Conservation (phyloP, 2,113 vertebrate genomes). For the Typhlomys cinereus region DNA sequence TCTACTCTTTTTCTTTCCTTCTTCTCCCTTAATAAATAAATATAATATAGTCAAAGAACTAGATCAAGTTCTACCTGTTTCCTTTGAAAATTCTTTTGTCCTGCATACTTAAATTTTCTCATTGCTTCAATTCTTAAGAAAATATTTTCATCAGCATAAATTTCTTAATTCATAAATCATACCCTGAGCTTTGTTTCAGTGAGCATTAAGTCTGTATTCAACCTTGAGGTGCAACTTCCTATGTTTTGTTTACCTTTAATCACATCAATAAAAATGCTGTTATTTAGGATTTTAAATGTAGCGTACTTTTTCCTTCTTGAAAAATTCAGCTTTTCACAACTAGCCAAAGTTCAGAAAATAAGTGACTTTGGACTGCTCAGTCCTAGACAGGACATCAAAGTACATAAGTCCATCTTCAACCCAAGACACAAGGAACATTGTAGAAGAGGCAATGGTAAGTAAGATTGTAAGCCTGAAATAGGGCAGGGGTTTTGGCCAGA, state of each 20-base stretch:
- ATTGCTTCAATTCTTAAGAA: constrained; percentile 45
- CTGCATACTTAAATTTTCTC: not conserved
- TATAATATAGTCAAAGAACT: too few relatives aligned
- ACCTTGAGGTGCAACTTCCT: constrained; percentile 65
- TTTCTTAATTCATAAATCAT: constrained; percentile 67
- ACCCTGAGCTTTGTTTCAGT: constrained; percentile 50
- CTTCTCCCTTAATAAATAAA: too few relatives aligned
- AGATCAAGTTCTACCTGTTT: not conserved
- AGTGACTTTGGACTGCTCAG: too few relatives aligned
- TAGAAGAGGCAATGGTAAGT: too few relatives aligned
- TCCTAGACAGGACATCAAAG: too few relatives aligned
- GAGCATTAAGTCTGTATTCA: constrained; percentile 55
- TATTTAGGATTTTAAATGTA: constrained; percentile 57
- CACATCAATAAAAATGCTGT: constrained; percentile 66
- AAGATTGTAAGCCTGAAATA: too few relatives aligned
- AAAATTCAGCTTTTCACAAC: too few relatives aligned
- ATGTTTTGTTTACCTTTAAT: constrained; percentile 70
- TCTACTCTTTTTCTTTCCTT: too few relatives aligned
- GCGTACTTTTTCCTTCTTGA: constrained; percentile 59
- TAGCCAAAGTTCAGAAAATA: too few relatives aligned
- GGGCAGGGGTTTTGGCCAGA: too few relatives aligned
- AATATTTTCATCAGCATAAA: constrained; percentile 5
- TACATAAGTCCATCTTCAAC: too few relatives aligned
- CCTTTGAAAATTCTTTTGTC: not conserved
- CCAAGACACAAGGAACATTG: too few relatives aligned